Evolutionary conservation across 53 echinoderm and acorn worm genomes (phyloP).

Genomic region (Stichopus horrens): DNA sequence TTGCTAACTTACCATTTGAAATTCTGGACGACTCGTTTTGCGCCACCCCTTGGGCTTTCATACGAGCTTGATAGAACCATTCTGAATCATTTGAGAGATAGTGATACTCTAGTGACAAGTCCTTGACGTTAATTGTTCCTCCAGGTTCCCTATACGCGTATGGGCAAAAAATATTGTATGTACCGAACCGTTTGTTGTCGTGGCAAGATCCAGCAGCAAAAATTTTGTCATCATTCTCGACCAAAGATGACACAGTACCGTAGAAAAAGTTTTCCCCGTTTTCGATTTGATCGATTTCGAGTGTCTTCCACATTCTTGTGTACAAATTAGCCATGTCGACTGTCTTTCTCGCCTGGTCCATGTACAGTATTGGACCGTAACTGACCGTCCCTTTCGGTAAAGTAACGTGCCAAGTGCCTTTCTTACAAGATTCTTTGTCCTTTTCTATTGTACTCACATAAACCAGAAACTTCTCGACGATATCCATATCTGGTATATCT

Average conservation of each 20-base stretch:
- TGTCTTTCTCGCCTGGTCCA: slow-evolving; percentile 74
- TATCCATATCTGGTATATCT: slow-evolving; percentile 35
- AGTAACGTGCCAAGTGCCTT: slow-evolving; percentile 69
- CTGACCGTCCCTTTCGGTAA: slow-evolving; percentile 72
- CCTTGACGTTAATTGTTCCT: slow-evolving; percentile 82
- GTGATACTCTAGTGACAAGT: slow-evolving; percentile 79
- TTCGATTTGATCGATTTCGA: slow-evolving; percentile 61
- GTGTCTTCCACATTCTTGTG: slow-evolving; percentile 85
- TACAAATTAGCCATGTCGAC: slow-evolving; percentile 87
- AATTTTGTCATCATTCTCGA: slow-evolving; percentile 86
- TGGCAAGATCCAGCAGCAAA: slow-evolving; percentile 97
- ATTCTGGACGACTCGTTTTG: slow-evolving; percentile 22
- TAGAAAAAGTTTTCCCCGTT: slow-evolving; percentile 87
- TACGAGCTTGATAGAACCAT: slow-evolving; percentile 89
- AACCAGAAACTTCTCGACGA: slow-evolving; percentile 70
- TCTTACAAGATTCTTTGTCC: slow-evolving; percentile 70
- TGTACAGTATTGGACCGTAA: slow-evolving; percentile 81
- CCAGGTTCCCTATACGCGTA: slow-evolving; percentile 79
- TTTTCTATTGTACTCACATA: slow-evolving; percentile 71
- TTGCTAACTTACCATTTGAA: slow-evolving; percentile 62
- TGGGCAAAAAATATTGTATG: slow-evolving; percentile 83
- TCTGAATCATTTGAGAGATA: slow-evolving; percentile 77
- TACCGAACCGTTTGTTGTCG: slow-evolving; percentile 65
- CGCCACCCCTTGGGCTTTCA: slow-evolving; percentile 71
- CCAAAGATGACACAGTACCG: slow-evolving; percentile 78